These are phyloP conservation scores for Eulemur macaco DNA, from an alignment of 2,113 vertebrate genomes.

Conservation along the genomic window DNA sequence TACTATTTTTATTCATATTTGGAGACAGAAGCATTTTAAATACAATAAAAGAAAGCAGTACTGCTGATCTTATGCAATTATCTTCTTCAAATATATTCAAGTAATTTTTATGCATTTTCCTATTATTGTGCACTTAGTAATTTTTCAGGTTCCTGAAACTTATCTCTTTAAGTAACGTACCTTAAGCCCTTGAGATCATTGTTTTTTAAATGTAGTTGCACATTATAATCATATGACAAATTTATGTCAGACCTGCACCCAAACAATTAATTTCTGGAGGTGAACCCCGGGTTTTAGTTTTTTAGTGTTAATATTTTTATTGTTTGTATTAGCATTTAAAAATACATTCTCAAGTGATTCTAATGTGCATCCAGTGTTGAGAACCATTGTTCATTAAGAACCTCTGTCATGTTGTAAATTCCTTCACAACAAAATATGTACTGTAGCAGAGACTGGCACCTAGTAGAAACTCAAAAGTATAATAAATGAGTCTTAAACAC, in stretches of 20 bases:
- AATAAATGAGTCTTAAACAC: not conserved
- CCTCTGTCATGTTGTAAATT: not conserved
- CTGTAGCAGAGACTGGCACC: not conserved
- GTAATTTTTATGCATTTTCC: slow-evolving; percentile 43
- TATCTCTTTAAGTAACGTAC: not conserved
- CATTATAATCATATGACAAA: not conserved
- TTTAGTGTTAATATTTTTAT: slow-evolving; percentile 22
- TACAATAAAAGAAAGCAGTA: not conserved
- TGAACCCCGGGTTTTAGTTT: not conserved
- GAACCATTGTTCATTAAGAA: not conserved
- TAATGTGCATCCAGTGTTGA: not conserved
- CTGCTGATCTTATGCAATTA: not conserved
- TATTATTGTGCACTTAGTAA: slow-evolving; percentile 4
- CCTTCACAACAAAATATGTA: not conserved
- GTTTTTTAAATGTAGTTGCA: not conserved
- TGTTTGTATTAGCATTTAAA: not conserved
- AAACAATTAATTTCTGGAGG: not conserved
- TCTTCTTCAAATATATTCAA: slow-evolving; percentile 36
- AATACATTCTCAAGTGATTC: not conserved
- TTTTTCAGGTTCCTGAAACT: slow-evolving; percentile 51
- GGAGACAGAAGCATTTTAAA: not conserved
- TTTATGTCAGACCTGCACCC: not conserved
- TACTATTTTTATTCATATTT: not conserved
- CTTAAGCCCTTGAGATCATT: not conserved
- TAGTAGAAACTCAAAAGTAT: not conserved